These are phyloP conservation scores for Trachurus trachurus DNA, from an alignment of 2,797 vertebrate species.

Conservation along the genomic window DNA sequence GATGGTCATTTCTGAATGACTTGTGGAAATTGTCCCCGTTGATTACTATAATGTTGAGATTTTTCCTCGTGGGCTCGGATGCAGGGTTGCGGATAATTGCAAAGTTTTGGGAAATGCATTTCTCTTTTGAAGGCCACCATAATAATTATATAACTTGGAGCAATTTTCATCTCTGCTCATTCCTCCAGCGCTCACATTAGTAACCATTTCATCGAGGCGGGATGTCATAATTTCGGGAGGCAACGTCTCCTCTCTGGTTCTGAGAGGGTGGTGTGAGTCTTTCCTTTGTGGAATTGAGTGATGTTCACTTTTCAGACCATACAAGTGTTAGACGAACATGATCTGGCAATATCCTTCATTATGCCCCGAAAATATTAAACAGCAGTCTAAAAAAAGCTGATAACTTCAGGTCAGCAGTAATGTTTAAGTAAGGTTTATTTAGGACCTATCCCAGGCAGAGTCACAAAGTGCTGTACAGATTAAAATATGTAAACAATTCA, in stretches of 20 bases:
- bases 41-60: conserved; percentile 20
- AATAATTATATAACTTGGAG: conserved; percentile 10
- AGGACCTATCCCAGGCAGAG: too few species aligned
- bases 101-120: conserved; percentile 2
- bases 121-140: conserved; percentile 7
- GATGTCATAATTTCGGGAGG: background rate
- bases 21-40: conserved; percentile 24
- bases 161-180: conserved; percentile 15
- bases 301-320: background rate
- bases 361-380: too few species aligned
- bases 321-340: background rate
- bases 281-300: background rate
- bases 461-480: too few species aligned
- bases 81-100: conserved; percentile 18
- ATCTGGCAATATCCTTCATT: background rate
- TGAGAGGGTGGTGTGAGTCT: background rate
- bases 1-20: conserved; percentile 45
- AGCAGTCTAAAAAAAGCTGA: too few species aligned
- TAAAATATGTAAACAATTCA: too few species aligned
- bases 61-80: conserved; percentile 11
- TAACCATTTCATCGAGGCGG: conserved; percentile 10
- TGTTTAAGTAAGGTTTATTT: too few species aligned
- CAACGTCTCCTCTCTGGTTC: background rate
- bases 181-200: conserved; percentile 4
- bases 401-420: too few species aligned